phyloP scores from a whole-genome alignment of 1,140 invertebrate genomes.

The Drosophila murphyi region DNA sequence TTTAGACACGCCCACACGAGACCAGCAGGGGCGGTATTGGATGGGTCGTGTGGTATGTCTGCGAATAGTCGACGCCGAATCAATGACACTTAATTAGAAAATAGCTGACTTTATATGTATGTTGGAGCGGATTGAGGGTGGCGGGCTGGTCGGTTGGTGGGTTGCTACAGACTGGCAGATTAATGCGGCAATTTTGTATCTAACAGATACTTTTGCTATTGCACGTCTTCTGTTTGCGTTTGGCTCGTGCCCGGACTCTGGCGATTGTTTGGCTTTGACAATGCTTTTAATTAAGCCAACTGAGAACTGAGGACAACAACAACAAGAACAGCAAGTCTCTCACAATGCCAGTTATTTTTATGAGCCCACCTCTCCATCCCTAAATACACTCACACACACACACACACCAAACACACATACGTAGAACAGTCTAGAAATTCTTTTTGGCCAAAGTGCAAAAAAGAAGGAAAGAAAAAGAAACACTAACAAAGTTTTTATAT shows the following conservation, averaged over 20 bases:
- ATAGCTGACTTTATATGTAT: constrained; percentile 31
- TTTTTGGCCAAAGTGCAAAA: constrained; percentile 36
- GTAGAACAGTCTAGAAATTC: constrained; percentile 15
- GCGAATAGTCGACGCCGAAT: constrained; percentile 42
- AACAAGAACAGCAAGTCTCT: constrained; percentile 15
- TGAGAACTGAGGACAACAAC: constrained; percentile 1
- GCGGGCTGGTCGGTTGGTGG: neutral
- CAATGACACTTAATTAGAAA: constrained; percentile 81
- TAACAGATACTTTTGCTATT: constrained; percentile 32
- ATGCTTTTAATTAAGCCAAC: constrained; percentile 73
- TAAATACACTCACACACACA: neutral
- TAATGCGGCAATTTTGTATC: constrained; percentile 57
- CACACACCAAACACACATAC: neutral
- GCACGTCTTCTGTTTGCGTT: constrained; percentile 44
- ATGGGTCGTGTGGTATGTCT: neutral
- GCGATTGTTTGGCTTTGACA: constrained; percentile 52
- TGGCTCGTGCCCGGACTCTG: constrained; percentile 37
- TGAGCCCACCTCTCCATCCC: constrained; percentile 20
- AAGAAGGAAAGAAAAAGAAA: constrained; percentile 1
- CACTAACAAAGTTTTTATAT: constrained; percentile 38
- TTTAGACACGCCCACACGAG: constrained; percentile 37
- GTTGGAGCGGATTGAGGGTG: too few relatives aligned
- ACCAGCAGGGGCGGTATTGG: too few relatives aligned
- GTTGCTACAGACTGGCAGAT: constrained; percentile 11
- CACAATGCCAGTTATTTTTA: constrained; percentile 62